Percentiles rank a stretch among this genome's conserved stretches.
These are phyloP conservation scores for Cataglyphis albicans DNA, from an alignment of 2,888 invertebrate genomes.

Conservation along the genomic window DNA sequence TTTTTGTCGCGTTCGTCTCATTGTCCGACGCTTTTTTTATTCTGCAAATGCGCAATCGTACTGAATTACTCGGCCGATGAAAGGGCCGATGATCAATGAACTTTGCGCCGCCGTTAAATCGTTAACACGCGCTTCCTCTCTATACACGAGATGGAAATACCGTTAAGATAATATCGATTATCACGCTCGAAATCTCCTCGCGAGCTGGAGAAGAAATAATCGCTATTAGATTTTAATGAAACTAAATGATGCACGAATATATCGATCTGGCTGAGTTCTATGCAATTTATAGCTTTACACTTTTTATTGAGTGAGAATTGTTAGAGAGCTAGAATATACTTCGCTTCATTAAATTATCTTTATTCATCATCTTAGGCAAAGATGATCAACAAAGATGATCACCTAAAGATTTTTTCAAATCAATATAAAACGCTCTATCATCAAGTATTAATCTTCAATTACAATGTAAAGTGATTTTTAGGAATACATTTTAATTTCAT, in stretches of 20 bases:
- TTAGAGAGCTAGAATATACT: not conserved
- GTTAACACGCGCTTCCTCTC: slow-evolving; percentile 10
- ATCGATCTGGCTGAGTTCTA: not conserved
- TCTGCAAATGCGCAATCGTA: not conserved
- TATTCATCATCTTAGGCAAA: slow-evolving; percentile 11
- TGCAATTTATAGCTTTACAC: not conserved
- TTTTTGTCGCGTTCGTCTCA: slow-evolving; percentile 24
- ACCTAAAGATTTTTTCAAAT: not conserved
- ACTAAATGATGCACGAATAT: slow-evolving; percentile 26
- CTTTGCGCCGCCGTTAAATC: slow-evolving; percentile 19
- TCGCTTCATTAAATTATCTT: slow-evolving; percentile 18
- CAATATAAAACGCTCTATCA: not conserved
- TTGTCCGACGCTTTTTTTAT: slow-evolving; percentile 23
- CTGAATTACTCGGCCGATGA: slow-evolving; percentile 20
- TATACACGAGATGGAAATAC: not conserved
- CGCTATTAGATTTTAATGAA: slow-evolving; percentile 30
- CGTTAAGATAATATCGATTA: slow-evolving; percentile 43
- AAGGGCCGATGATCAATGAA: slow-evolving; percentile 20
- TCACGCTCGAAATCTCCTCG: not conserved
- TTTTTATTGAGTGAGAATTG: not conserved
- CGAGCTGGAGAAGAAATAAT: slow-evolving; percentile 10
- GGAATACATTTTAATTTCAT: not conserved
- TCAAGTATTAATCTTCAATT: slow-evolving; percentile 12
- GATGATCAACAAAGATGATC: too few relatives aligned
- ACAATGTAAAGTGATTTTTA: not conserved